Conservation (phyloP, 2,888 invertebrate species). For the Embidobia sp. region DNA sequence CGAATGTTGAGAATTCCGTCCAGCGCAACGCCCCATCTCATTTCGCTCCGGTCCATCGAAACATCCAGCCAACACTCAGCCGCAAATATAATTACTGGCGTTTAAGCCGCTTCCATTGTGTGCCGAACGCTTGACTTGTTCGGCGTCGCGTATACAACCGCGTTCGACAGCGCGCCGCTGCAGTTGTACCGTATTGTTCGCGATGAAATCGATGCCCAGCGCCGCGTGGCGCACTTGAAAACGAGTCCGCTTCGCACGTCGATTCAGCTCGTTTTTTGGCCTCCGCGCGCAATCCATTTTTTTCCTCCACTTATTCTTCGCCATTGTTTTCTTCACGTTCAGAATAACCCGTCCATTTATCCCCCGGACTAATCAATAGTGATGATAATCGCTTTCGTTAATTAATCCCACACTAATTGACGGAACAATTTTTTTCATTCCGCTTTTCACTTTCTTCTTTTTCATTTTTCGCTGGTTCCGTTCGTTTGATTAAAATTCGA, state of each 20-base stretch:
- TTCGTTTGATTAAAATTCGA: slow-evolving; percentile 3
- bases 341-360: slow-evolving; percentile 63
- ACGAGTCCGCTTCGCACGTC: slow-evolving; percentile 65
- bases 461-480: slow-evolving; percentile 3
- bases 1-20: slow-evolving; percentile 31
- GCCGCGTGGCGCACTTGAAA: slow-evolving; percentile 61
- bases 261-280: slow-evolving; percentile 57
- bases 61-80: slow-evolving; percentile 74
- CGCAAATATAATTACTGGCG: slow-evolving; percentile 81
- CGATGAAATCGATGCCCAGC: slow-evolving; percentile 77
- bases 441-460: slow-evolving; percentile 13
- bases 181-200: slow-evolving; percentile 73
- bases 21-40: slow-evolving; percentile 43
- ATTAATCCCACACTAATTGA: slow-evolving; percentile 61
- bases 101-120: slow-evolving; percentile 80
- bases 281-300: slow-evolving; percentile 58
- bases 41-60: slow-evolving; percentile 63
- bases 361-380: slow-evolving; percentile 59
- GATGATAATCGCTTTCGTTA: slow-evolving; percentile 63
- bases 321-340: slow-evolving; percentile 64
- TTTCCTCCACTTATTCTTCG: slow-evolving; percentile 61
- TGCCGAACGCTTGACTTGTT: slow-evolving; percentile 79
- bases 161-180: slow-evolving; percentile 62
- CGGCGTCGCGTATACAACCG: slow-evolving; percentile 70
- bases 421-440: slow-evolving; percentile 38